A percentile compares a stretch with the other conserved stretches of the same genome.
Conservation (phyloP, 2,888 invertebrate species). For the Limnephilus rhombicus region DNA sequence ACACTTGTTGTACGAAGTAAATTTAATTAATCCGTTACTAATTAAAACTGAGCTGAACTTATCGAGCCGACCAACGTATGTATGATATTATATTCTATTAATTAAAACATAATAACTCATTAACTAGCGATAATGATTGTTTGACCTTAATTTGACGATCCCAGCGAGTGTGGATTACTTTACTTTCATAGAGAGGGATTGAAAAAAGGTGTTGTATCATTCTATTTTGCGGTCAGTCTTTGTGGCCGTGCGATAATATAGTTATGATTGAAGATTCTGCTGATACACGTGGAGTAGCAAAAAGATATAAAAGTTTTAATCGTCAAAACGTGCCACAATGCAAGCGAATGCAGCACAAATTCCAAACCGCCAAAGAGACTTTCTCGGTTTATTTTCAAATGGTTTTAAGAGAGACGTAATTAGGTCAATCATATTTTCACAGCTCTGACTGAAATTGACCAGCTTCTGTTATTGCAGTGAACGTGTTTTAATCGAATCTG, state of each 20-base stretch:
- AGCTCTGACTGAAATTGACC: not conserved
- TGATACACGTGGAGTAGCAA: not conserved
- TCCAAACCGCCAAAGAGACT: not conserved
- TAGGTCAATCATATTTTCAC: not conserved
- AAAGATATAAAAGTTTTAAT: not conserved
- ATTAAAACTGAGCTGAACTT: not conserved
- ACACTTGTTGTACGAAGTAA: too few relatives aligned
- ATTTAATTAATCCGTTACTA: not conserved
- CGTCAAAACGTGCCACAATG: not conserved
- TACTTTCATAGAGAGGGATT: not conserved
- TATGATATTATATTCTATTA: not conserved
- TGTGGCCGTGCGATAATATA: not conserved
- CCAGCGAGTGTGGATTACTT: not conserved
- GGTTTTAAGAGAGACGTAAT: not conserved
- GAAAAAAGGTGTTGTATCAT: not conserved
- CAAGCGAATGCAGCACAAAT: not conserved
- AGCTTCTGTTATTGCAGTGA: not conserved
- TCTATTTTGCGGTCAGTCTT: not conserved
- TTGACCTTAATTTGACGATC: not conserved
- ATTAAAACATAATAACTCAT: not conserved
- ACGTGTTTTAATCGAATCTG: not conserved
- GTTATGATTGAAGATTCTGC: not conserved
- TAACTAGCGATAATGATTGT: not conserved
- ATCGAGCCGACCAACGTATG: not conserved
- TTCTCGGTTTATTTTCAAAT: not conserved